These are phyloP conservation scores for Lampris megalopsis DNA, from an alignment of 2,113 vertebrate genomes.

Conservation along the genomic window DNA sequence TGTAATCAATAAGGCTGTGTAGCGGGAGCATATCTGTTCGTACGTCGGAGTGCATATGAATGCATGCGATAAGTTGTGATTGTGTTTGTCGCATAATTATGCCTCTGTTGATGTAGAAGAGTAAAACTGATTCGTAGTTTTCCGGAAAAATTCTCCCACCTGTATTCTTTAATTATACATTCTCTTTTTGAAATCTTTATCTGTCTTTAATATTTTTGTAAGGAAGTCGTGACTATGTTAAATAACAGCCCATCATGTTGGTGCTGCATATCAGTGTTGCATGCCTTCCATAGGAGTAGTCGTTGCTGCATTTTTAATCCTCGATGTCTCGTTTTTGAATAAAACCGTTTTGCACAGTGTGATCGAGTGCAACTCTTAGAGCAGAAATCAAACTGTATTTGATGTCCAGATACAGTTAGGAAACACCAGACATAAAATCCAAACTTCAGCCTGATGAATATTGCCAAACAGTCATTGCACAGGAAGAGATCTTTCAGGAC, in stretches of 20 bases:
- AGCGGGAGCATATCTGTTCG: background rate
- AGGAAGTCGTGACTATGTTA: background rate
- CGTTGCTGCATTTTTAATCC: constrained; percentile 54
- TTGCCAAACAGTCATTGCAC: constrained; percentile 62
- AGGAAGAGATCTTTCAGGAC: constrained; percentile 55
- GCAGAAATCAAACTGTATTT: constrained; percentile 40
- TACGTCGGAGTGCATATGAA: no score
- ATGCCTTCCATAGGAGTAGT: constrained; percentile 50
- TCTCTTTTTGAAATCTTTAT: no score
- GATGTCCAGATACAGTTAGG: constrained; percentile 36
- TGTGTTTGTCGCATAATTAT: background rate
- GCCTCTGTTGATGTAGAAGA: background rate
- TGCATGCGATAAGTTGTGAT: background rate
- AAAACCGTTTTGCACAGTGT: constrained; percentile 48
- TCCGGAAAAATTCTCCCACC: no score
- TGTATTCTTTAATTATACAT: no score
- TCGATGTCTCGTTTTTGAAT: constrained; percentile 67
- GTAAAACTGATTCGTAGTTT: background rate
- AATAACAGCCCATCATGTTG: constrained; percentile 29
- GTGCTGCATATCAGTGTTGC: background rate
- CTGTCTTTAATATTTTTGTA: background rate
- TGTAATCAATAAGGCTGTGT: background rate
- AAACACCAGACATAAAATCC: constrained; percentile 42
- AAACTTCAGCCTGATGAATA: constrained; percentile 62
- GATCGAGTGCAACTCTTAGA: constrained; percentile 61